A percentile compares a stretch with the other conserved stretches of the same genome.
These are phyloP conservation scores for Lasioglossum villosulum DNA, from an alignment of 2,888 invertebrate species.

Conservation along the genomic window DNA sequence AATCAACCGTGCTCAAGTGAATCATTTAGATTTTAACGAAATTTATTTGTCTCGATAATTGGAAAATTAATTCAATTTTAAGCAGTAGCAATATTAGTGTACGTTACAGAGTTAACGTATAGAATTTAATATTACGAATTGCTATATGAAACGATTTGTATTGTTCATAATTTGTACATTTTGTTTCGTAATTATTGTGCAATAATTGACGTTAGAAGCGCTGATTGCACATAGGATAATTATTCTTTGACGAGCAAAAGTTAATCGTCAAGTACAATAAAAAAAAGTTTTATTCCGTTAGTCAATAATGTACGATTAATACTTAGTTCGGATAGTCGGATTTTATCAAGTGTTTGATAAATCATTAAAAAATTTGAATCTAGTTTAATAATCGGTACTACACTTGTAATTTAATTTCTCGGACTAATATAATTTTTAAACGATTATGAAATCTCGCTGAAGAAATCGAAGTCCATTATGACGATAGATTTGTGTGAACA, in stretches of 20 bases:
- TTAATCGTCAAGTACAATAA: not conserved
- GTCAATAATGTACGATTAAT: not conserved
- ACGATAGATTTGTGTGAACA: not conserved
- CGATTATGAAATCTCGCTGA: not conserved
- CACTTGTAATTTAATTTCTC: not conserved
- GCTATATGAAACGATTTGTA: not conserved
- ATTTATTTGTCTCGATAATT: not conserved
- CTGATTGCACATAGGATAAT: constrained; percentile 18
- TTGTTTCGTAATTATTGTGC: constrained; percentile 21
- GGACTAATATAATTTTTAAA: not conserved
- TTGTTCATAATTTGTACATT: not conserved
- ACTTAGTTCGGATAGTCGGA: not conserved
- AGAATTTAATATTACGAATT: constrained; percentile 2
- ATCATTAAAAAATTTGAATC: not conserved
- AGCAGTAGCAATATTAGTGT: not conserved
- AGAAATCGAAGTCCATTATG: not conserved
- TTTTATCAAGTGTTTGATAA: not conserved
- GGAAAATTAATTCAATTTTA: not conserved
- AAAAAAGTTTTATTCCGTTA: not conserved
- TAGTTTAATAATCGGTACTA: not conserved
- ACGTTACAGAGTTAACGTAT: not conserved
- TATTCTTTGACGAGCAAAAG: constrained; percentile 4
- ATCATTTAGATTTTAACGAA: not conserved
- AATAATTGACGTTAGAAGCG: constrained; percentile 18
- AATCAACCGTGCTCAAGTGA: too few relatives aligned